phyloP scores from a whole-genome alignment of 2,113 vertebrate genomes.

The Illadopsis cleaveri region DNA sequence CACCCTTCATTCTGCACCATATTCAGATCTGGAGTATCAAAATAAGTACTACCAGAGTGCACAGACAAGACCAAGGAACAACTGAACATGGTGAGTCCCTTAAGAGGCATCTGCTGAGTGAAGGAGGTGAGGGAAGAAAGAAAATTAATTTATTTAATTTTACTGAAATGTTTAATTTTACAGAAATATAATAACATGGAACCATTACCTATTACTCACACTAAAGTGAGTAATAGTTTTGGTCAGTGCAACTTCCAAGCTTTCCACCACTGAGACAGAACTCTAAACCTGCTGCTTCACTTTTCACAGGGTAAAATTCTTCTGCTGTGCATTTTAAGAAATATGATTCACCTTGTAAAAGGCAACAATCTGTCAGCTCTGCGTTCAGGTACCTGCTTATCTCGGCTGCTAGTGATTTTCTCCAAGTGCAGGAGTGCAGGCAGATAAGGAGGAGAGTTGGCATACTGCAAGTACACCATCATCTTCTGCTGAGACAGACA shows the following conservation, averaged over 20 bases:
- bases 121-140: neutral
- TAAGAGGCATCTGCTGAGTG: neutral
- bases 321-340: slow-evolving; percentile 39
- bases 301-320: slow-evolving; percentile 25
- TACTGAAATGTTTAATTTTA: neutral
- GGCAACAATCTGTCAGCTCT: slow-evolving; percentile 30
- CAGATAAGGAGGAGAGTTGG: slow-evolving; percentile 7
- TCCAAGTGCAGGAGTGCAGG: neutral
- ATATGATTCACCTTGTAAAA: slow-evolving; percentile 55
- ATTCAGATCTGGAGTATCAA: neutral
- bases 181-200: neutral
- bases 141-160: neutral
- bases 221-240: neutral
- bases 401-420: neutral
- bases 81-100: rapidly evolving
- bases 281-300: neutral
- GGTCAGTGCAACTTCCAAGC: neutral
- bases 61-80: neutral
- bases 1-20: neutral
- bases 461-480: neutral
- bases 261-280: neutral
- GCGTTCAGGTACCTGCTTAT: slow-evolving; percentile 1
- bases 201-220: neutral
- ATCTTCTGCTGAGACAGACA: neutral
- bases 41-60: neutral